Evolutionary conservation across 2,888 invertebrate species (phyloP).

Genomic region (Crioceris asparagi): DNA sequence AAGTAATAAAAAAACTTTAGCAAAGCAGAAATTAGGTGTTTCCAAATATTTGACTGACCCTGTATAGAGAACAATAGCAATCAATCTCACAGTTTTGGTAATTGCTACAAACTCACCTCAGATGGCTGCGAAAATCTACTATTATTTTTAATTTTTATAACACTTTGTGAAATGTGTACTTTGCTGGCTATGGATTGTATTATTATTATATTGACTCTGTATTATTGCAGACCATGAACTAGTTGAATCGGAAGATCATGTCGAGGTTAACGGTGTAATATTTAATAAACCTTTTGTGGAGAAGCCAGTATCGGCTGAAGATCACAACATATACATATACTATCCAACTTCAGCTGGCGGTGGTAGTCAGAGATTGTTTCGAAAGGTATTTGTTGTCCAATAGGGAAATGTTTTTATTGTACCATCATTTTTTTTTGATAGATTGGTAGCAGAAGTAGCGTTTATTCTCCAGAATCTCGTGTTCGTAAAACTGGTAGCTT

Average conservation of each 20-base stretch:
- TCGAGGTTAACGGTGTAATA: slow-evolving; percentile 89
- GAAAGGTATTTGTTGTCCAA: slow-evolving; percentile 61
- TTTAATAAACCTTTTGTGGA: slow-evolving; percentile 99
- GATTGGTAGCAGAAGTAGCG: slow-evolving; percentile 97
- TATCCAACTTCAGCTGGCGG: slow-evolving; percentile 98
- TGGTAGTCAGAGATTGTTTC: slow-evolving; percentile 92
- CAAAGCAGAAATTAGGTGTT: too few relatives aligned
- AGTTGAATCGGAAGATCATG: slow-evolving; percentile 93
- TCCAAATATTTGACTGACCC: too few relatives aligned
- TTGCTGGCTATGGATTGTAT: too few relatives aligned
- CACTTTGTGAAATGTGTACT: too few relatives aligned
- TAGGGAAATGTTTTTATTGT: slow-evolving; percentile 1
- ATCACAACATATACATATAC: slow-evolving; percentile 99
- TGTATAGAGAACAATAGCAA: too few relatives aligned
- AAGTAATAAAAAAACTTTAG: too few relatives aligned
- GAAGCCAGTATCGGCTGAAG: slow-evolving; percentile 98
- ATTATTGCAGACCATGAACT: slow-evolving; percentile 66
- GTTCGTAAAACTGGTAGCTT: slow-evolving; percentile 96
- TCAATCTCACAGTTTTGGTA: too few relatives aligned
- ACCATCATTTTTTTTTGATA: slow-evolving; percentile 36
- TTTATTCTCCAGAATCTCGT: slow-evolving; percentile 93
- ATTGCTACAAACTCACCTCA: too few relatives aligned
- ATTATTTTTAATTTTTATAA: too few relatives aligned
- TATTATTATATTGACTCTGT: too few relatives aligned
- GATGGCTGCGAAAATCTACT: too few relatives aligned